phyloP scores from a whole-genome alignment of 2,113 vertebrate species.

The Hoplias malabaricus region DNA sequence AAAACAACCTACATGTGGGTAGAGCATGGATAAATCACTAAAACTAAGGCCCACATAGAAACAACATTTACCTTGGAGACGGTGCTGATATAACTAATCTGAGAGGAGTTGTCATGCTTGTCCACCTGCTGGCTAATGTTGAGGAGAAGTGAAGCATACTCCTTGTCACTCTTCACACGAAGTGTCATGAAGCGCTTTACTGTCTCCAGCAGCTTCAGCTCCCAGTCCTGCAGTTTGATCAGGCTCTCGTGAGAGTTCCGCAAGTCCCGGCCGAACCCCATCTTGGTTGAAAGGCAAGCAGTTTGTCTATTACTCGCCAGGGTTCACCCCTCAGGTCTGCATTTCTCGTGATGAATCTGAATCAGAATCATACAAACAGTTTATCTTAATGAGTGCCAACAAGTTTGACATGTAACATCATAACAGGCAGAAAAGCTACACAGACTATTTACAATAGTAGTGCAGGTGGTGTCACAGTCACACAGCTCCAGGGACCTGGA shows the following conservation, averaged over 20 bases:
- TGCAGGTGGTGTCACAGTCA: too few relatives aligned
- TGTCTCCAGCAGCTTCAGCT: constrained; percentile 90
- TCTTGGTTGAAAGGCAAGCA: constrained; percentile 77
- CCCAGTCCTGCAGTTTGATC: constrained; percentile 97
- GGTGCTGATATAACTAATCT: constrained; percentile 89
- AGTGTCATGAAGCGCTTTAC: constrained; percentile 97
- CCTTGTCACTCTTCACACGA: constrained; percentile 95
- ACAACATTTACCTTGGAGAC: constrained; percentile 84
- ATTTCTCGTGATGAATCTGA: constrained; percentile 34
- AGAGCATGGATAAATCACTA: neutral
- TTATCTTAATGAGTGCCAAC: too few relatives aligned
- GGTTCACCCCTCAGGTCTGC: constrained; percentile 48
- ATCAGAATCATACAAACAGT: neutral
- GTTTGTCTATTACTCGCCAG: constrained; percentile 22
- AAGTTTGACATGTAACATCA: too few relatives aligned
- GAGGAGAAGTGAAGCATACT: constrained; percentile 91
- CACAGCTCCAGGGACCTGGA: too few relatives aligned
- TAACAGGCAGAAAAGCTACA: too few relatives aligned
- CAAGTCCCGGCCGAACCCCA: constrained; percentile 96
- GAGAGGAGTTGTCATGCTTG: constrained; percentile 83
- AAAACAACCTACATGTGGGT: neutral
- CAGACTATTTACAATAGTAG: too few relatives aligned
- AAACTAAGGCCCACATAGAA: neutral
- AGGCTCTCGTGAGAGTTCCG: constrained; percentile 93
- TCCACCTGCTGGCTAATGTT: constrained; percentile 94